phyloP scores from a whole-genome alignment of 2,888 invertebrate genomes.

The Epinotia demarniana region DNA sequence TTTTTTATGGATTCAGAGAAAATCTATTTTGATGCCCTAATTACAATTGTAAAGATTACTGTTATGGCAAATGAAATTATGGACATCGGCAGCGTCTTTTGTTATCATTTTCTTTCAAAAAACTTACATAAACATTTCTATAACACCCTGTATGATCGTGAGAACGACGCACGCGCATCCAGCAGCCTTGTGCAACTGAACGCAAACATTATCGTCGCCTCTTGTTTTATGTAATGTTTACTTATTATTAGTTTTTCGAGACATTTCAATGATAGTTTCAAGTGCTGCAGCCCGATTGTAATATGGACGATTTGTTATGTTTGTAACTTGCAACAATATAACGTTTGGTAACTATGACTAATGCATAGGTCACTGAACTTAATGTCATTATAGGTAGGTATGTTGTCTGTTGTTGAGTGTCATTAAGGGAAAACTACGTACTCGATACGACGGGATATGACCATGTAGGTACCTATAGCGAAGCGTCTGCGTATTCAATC shows the following conservation, averaged over 20 bases:
- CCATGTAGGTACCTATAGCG: too few species aligned
- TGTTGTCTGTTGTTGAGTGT: too few species aligned
- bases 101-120: too few species aligned
- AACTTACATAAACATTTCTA: background rate
- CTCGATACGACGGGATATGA: too few species aligned
- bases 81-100: too few species aligned
- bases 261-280: background rate
- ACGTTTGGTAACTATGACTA: background rate
- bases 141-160: slow-evolving; percentile 27
- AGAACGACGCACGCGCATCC: slow-evolving; percentile 40
- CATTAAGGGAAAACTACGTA: too few species aligned
- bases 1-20: too few species aligned
- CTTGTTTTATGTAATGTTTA: slow-evolving; percentile 34
- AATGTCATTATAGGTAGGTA: too few species aligned
- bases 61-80: too few species aligned
- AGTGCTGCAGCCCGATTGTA: background rate
- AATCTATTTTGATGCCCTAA: too few species aligned
- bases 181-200: slow-evolving; percentile 31
- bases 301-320: background rate
- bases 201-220: slow-evolving; percentile 5
- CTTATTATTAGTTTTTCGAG: slow-evolving; percentile 3
- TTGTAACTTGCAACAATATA: background rate
- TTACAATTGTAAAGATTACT: too few species aligned
- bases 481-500: too few species aligned
- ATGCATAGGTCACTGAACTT: background rate